phyloP scores from a whole-genome alignment of 2,113 vertebrate genomes.

The Pelusios castaneus region DNA sequence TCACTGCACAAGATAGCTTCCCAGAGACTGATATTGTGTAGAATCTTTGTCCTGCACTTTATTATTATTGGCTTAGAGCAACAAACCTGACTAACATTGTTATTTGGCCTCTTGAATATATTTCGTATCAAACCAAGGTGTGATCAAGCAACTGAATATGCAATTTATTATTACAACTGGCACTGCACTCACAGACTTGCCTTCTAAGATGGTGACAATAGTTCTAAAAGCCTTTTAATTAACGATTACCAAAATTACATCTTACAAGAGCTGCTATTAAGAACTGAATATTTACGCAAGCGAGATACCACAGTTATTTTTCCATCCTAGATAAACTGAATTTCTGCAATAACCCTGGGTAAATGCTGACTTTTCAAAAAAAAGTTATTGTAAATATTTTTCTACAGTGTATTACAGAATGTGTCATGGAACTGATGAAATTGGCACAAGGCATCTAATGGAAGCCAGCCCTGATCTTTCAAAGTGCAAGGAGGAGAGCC shows the following conservation, averaged over 20 bases:
- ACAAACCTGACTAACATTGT: too few species aligned
- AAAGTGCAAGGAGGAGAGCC: not conserved
- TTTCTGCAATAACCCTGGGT: not conserved
- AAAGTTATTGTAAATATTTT: not conserved
- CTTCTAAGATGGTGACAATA: not conserved
- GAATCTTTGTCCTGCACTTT: too few species aligned
- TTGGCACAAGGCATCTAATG: fast-evolving
- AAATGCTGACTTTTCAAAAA: not conserved
- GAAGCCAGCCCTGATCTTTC: not conserved
- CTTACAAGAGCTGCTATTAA: not conserved
- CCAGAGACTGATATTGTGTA: too few species aligned
- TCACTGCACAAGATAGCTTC: too few species aligned
- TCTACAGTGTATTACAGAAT: not conserved
- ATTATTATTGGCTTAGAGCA: too few species aligned
- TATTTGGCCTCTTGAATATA: too few species aligned
- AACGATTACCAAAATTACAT: not conserved
- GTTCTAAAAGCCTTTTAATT: not conserved
- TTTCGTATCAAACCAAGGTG: too few species aligned
- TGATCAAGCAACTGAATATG: too few species aligned
- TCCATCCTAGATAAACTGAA: not conserved
- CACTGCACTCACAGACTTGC: not conserved
- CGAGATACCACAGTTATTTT: not conserved
- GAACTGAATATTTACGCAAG: not conserved
- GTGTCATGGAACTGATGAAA: not conserved
- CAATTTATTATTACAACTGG: not conserved